Conservation (phyloP, 2,888 invertebrate species). For the Masnerella sp. region DNA sequence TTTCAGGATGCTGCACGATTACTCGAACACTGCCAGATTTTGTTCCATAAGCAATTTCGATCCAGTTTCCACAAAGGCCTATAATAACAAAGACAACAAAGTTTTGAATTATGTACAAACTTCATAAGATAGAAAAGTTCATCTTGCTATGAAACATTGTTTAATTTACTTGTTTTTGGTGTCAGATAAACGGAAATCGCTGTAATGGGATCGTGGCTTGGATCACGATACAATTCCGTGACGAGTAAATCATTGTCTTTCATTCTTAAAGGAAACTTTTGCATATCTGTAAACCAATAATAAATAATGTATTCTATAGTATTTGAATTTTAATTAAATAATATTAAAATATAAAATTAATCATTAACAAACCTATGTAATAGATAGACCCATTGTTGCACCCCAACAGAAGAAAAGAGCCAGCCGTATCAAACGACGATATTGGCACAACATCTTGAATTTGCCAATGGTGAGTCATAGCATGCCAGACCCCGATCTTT, state of each 20-base stretch:
- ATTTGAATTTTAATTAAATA: too few species aligned
- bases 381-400: conserved; percentile 98
- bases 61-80: conserved; percentile 99
- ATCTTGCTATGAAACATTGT: not conserved
- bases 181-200: conserved; percentile 98
- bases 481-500: conserved; percentile 99
- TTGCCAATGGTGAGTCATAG: conserved; percentile 99
- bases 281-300: conserved; percentile 97
- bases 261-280: conserved; percentile 98
- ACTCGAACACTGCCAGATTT: conserved; percentile 96
- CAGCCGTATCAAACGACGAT: conserved; percentile 97
- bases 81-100: too few species aligned
- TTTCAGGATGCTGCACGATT: conserved; percentile 99
- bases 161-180: conserved; percentile 94
- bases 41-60: conserved; percentile 99
- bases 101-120: not conserved
- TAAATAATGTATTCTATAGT: too few species aligned
- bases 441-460: conserved; percentile 97
- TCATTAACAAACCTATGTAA: conserved; percentile 92
- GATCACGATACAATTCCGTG: conserved; percentile 96
- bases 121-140: not conserved
- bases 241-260: conserved; percentile 99
- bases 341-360: not conserved
- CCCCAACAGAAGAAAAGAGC: conserved; percentile 95
- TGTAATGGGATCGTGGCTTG: conserved; percentile 96